Evolutionary conservation across 2,797 vertebrate genomes (phyloP), one percentile per base, ranked within the genome.

Genomic region (Rhodeus uyekii): DNA sequence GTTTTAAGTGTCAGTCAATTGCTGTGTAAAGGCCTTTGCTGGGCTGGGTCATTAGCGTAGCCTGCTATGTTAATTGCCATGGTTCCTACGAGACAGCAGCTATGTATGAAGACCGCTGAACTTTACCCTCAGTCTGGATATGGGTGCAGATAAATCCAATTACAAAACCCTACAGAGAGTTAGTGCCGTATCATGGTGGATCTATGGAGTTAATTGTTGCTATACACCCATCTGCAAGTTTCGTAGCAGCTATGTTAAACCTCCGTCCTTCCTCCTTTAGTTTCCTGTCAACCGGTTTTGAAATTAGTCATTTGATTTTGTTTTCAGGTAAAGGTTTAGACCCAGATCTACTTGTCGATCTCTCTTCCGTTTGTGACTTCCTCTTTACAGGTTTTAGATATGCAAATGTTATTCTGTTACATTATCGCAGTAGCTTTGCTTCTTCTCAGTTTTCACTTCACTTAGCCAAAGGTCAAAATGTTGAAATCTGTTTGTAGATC

Each of bases 301-400:
- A 76, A 60, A 81, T 74, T 61, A 81, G 42, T 71, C 80, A 82
- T 60, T n/a, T 27, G 69, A 53, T 46, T 19, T 80, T 22, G 53
- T 69, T 76, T 29, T 80, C 3, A 39, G 39, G 44, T 61, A 29
- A 63, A 50, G 46, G 32, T 68, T 68, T 55, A 46, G 44, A 27
- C 4, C 64, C 72, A 86, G 19, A 82, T 86, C 85, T 77, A 53
- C 55, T 76, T 72, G 71, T 38, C 50, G 42, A 61, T 71, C 44
- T 78, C 69, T 65, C 85, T 86, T 84, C 85, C 71, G 75, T 78
- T 78, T 81, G 50, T 81, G 29, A 76, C 78, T 81, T 84, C 85
- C 82, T 39, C 60, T 81, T 73, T 14, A 73, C 55, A 81, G 79
- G 27, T 61, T 73, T 63, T n/a, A 81, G 79, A 73, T 19, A 48